A percentile compares a stretch with the other conserved stretches of the same genome.
phyloP scores from a whole-genome alignment of 1,140 invertebrate species.

The Glomeris maerens region DNA sequence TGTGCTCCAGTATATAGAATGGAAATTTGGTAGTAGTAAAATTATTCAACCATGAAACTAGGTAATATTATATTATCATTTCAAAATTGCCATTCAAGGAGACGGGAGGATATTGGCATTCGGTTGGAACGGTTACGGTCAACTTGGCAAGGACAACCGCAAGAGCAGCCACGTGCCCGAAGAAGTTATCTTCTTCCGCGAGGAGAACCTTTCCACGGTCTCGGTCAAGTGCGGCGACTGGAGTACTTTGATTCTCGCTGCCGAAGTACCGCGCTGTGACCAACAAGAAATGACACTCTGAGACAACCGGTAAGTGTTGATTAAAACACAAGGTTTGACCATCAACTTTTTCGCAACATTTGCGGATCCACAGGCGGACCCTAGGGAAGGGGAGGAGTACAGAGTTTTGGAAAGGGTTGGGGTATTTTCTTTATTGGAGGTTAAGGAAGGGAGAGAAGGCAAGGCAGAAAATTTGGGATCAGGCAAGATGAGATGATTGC shows the following conservation, averaged over 20 bases:
- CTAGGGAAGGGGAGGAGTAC: too few relatives aligned
- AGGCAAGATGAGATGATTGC: too few relatives aligned
- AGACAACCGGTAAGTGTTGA: too few relatives aligned
- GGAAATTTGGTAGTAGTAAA: background rate
- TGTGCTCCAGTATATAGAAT: background rate
- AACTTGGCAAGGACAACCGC: background rate
- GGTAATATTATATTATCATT: background rate
- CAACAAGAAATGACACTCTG: too few relatives aligned
- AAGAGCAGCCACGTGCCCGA: background rate
- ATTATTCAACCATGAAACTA: background rate
- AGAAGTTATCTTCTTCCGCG: background rate
- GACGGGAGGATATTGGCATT: constrained; percentile 3
- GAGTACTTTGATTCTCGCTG: constrained; percentile 3
- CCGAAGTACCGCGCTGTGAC: too few relatives aligned
- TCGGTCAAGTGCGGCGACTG: constrained; percentile 2
- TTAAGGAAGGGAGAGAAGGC: too few relatives aligned
- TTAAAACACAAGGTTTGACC: too few relatives aligned
- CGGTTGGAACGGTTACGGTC: constrained; percentile 11
- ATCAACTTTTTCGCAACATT: too few relatives aligned
- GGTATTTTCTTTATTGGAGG: too few relatives aligned
- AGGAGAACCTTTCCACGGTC: background rate
- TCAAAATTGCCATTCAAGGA: background rate
- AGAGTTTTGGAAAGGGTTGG: too few relatives aligned
- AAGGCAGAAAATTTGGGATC: too few relatives aligned
- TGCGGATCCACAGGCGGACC: too few relatives aligned